A percentile compares a stretch with the other conserved stretches of the same genome.
Evolutionary conservation across 2,113 vertebrate species (phyloP).

Genomic region (Pogonocichla stellata): DNA sequence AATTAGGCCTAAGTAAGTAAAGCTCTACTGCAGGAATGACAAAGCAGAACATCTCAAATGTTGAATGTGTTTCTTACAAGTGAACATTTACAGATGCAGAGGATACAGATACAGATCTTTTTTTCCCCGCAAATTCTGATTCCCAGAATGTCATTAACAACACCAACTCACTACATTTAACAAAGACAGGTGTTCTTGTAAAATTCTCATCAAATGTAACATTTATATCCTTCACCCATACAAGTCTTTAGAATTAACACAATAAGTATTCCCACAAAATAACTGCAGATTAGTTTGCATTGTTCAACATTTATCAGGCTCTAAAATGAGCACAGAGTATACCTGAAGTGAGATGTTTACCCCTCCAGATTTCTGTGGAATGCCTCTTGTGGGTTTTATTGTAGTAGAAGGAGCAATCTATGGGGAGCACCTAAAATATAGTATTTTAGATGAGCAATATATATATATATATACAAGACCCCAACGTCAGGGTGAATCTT

Average conservation of each 20-base stretch:
- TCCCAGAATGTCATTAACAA: background rate
- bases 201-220: background rate
- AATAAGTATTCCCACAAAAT: background rate
- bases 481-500: background rate
- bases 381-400: background rate
- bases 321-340: background rate
- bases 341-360: background rate
- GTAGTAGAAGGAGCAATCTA: background rate
- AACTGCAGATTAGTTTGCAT: background rate
- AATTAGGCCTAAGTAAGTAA: background rate
- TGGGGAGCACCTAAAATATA: background rate
- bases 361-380: background rate
- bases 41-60: background rate
- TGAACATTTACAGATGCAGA: background rate
- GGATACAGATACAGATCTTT: background rate
- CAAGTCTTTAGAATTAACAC: background rate
- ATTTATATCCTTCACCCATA: background rate
- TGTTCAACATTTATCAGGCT: background rate
- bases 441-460: background rate
- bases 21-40: background rate
- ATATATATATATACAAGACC: background rate
- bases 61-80: background rate
- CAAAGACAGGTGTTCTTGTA: background rate
- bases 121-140: background rate
- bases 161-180: background rate